Evolutionary conservation across 1,140 invertebrate genomes (phyloP).

Genomic region (Orchestia grillus): DNA sequence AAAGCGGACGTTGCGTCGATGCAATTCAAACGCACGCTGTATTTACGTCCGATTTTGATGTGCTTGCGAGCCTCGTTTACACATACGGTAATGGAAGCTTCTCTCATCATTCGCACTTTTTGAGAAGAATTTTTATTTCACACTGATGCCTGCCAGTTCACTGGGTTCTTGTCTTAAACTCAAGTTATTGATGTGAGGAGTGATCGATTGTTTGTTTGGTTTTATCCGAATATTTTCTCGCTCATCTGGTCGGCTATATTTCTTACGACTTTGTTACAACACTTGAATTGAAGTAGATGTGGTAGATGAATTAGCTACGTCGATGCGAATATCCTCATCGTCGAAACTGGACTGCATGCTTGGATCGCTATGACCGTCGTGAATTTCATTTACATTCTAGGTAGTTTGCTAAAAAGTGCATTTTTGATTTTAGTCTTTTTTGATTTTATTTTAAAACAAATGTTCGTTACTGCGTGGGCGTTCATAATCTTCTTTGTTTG

Average conservation of each 20-base stretch:
- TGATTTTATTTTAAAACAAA: no score
- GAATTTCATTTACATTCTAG: background rate
- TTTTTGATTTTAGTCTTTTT: background rate
- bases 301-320: background rate
- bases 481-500: background rate
- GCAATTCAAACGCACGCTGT: background rate
- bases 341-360: background rate
- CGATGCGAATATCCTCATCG: background rate
- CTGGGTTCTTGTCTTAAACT: background rate
- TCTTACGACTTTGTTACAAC: background rate
- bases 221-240: background rate
- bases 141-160: background rate
- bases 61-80: background rate
- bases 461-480: no score
- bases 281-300: background rate
- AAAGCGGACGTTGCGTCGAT: background rate
- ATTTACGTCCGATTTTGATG: background rate
- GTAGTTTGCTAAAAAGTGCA: background rate
- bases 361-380: background rate
- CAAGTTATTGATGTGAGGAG: background rate
- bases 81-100: background rate
- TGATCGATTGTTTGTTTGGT: background rate
- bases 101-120: background rate
- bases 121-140: background rate
- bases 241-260: background rate